Base-by-base conservation (phyloP, 2,888 invertebrate species). In the Micropterix aruncella region DNA sequence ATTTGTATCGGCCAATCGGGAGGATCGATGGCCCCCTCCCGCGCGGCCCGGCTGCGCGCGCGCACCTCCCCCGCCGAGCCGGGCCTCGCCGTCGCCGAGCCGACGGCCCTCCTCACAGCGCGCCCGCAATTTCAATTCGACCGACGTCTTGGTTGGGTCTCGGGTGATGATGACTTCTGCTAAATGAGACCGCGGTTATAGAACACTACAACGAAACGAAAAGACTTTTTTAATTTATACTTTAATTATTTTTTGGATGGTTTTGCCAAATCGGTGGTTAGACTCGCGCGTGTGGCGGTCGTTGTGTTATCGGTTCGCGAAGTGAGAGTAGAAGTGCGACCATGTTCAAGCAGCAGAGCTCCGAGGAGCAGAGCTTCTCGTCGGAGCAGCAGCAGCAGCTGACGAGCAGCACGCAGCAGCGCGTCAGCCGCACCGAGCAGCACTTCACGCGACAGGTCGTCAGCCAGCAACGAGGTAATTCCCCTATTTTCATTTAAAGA, bases 101-200 rank as follows among this genome's bases (percentile, higher is more conserved):
- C 9, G 17, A 40, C 9, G 19, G 19, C 40, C 27, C 12, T 16
- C 58, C 60, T 70, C 81, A 83, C 82, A 83, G 82, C 82, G 83
- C 83, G 83, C 83, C 83, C 80, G 80, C 83, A 80, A 83, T 83
- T 83, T 82, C 83, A 83, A 84, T 84, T 84, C 87, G 86, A 87
- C 83, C 86, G 86, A 87, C 87, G 86, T 86, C 86, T 87, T 84
- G 83, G 79, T 79, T 69, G 73, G 73, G 72, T 64, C 73, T 77
- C 77, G 75, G 77, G 77, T 66, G 76, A 80, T 76, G 76, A 81
- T 81, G 81, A 80, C 77, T 80, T 78, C 78, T 79, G 78, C 79
- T 78, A 77, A 70, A 70, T 70, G 70, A 71, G 69, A 68, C 70
- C 70, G 70, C 70, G 70, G 62, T 41, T 18, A 39, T 42, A 45